Percentiles rank a stretch among this genome's conserved stretches.
Conservation (phyloP, 2,113 vertebrate species). For the Bothrops jararaca region DNA sequence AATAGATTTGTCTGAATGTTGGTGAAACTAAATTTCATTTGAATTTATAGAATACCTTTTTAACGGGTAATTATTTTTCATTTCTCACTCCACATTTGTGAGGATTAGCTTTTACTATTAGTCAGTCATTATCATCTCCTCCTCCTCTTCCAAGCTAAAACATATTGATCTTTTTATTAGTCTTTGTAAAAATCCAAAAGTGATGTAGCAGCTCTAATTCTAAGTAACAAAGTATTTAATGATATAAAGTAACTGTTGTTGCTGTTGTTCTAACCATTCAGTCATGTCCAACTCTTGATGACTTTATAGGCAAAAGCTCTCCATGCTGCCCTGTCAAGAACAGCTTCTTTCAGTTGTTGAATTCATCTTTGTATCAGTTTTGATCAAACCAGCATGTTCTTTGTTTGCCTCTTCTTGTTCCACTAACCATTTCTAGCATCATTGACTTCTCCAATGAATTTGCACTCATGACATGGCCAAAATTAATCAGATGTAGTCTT, state of each 20-base stretch:
- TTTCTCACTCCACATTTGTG: background rate
- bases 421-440: background rate
- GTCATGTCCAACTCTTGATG: background rate
- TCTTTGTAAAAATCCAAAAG: background rate
- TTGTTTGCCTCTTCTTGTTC: background rate
- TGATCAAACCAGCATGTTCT: background rate
- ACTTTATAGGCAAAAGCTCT: background rate
- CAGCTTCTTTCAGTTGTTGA: background rate
- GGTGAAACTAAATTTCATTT: slow-evolving; percentile 41
- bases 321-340: background rate
- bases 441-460: background rate
- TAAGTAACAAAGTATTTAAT: background rate
- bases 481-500: background rate
- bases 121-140: background rate
- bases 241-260: background rate
- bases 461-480: background rate
- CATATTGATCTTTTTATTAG: background rate
- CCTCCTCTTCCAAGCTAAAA: background rate
- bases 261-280: background rate
- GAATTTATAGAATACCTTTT: slow-evolving; percentile 4
- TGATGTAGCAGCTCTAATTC: background rate
- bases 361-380: background rate
- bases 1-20: slow-evolving; percentile 39
- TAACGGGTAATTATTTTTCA: background rate
- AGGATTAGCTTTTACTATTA: background rate